Evolutionary conservation across 2,888 invertebrate genomes (phyloP), one percentile per base, ranked within the genome.

Genomic region (Micoletzkya japonica): DNA sequence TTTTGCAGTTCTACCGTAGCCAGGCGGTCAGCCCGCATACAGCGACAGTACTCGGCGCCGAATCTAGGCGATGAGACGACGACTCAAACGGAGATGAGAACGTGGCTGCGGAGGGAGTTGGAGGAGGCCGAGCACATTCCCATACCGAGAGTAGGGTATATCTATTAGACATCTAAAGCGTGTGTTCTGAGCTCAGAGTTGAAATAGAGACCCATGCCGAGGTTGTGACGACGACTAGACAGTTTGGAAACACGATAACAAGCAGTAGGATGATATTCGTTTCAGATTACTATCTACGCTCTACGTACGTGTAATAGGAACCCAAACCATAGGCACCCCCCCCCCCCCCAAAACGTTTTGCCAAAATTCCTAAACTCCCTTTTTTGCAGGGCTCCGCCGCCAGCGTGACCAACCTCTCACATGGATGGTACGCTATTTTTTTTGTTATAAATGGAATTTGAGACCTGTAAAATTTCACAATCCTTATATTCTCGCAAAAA

Each of bases 81-180:
- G 56, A 70, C 73, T 10, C 64, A 24, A 61, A 49, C 36, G 34
- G n/a, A 37, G 2, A 6, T 58, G 10, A 10, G n/a, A n/a, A 78
- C 78, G 0, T 78, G 78, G 78, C 63, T 78, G 17, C 49, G 73
- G 54, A 73, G 74, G 30, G 78, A 78, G 34, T 72, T 78, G 37
- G 72, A 77, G 26, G 67, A 77, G 14, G 78, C 77, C 0, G 78
- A 78, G 36, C 30, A 73, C n/a, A 78, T 78, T 52, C 78, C 78
- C 2, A 73, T 76, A 28, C 68, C 68, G 1, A 49, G 58, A 30
- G 68, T 68, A 64, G 26, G 32, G 7, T 32, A n/a, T 14, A 28
- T 34, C 6, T n/a, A n/a, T n/a, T n/a, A n/a, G n/a, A n/a, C n/a
- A n/a, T n/a, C n/a, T n/a, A n/a, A n/a, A n/a, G n/a, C n/a, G n/a